Evolutionary conservation across 2,888 invertebrate species (phyloP).

Genomic region (Drosophila nigricruria): DNA sequence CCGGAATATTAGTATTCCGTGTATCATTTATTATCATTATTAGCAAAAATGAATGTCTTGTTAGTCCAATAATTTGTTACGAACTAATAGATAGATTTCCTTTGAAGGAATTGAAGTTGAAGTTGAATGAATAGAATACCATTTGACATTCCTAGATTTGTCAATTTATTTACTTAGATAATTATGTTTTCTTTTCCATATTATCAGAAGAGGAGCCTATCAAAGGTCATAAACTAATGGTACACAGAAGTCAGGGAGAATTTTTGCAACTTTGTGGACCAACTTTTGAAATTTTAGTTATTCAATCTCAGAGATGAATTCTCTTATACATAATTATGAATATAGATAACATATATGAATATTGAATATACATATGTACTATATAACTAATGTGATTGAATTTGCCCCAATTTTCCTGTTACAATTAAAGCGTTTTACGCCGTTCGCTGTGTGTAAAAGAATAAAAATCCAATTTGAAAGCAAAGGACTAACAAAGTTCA

Average conservation of each 20-base stretch:
- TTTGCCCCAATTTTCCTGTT: not conserved
- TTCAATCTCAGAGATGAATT: too few relatives aligned
- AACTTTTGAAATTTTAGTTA: too few relatives aligned
- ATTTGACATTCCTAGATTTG: not conserved
- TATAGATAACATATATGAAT: too few relatives aligned
- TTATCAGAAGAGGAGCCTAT: not conserved
- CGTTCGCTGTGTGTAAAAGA: not conserved
- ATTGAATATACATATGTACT: too few relatives aligned
- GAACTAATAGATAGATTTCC: conserved; percentile 9
- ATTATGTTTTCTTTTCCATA: not conserved
- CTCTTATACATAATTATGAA: too few relatives aligned
- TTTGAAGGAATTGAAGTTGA: not conserved
- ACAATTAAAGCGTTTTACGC: conserved; percentile 5
- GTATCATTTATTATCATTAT: conserved; percentile 82
- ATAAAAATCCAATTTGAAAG: conserved; percentile 10
- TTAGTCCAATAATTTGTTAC: conserved; percentile 4
- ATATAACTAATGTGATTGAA: not conserved
- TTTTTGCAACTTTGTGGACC: too few relatives aligned
- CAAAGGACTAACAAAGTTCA: conserved; percentile 24
- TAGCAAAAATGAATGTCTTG: conserved; percentile 20
- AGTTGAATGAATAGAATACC: not conserved
- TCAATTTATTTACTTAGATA: not conserved
- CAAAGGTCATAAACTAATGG: not conserved
- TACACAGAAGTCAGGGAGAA: not conserved
- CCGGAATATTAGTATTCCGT: conserved; percentile 69